phyloP scores from a whole-genome alignment of 2,113 vertebrate genomes.

The Caloenas nicobarica region DNA sequence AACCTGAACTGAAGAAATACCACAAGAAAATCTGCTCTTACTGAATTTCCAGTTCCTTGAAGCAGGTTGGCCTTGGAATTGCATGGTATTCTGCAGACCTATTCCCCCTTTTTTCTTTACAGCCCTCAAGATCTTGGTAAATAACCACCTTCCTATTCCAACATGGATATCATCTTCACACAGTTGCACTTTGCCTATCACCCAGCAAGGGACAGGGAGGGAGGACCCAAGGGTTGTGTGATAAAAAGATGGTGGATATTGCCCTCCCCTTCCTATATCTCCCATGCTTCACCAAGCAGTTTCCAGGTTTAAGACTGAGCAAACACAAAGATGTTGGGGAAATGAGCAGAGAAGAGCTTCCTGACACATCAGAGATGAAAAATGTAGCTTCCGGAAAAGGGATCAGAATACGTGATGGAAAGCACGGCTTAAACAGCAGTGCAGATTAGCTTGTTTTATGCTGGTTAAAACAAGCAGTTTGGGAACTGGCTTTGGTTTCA shows the following conservation, averaged over 20 bases:
- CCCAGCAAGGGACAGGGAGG: neutral
- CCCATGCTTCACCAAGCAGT: neutral
- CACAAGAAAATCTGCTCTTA: constrained; percentile 34
- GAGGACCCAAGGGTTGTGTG: neutral
- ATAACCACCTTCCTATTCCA: neutral
- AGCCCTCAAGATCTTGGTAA: neutral
- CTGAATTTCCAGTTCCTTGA: constrained; percentile 30
- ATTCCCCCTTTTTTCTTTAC: neutral
- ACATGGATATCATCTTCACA: neutral
- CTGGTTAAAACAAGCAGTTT: neutral
- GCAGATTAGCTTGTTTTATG: neutral
- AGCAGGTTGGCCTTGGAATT: neutral
- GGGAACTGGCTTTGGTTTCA: neutral
- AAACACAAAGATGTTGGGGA: neutral
- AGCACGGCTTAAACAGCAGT: neutral
- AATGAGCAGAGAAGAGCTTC: neutral
- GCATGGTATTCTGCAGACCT: neutral
- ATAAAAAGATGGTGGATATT: neutral
- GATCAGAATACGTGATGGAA: neutral
- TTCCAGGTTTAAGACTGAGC: neutral
- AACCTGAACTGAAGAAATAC: constrained; percentile 31
- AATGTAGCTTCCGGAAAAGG: neutral
- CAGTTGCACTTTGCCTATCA: neutral
- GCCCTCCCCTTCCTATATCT: neutral
- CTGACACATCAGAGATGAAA: neutral